phyloP scores from a whole-genome alignment of 2,888 invertebrate genomes.

The Scelioninae gen. 1 region DNA sequence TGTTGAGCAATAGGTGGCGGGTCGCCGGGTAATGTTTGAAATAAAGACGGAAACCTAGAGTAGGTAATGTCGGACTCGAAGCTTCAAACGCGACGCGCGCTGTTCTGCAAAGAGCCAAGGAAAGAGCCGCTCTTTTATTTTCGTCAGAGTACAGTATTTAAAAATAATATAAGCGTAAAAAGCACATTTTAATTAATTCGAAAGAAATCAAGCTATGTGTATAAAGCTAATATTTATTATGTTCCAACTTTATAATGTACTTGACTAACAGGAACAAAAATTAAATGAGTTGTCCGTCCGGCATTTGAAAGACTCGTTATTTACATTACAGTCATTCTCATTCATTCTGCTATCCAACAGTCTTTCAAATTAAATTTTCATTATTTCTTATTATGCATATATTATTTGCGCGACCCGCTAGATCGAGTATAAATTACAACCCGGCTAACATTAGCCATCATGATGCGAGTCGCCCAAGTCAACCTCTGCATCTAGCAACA shows the following conservation, averaged over 20 bases:
- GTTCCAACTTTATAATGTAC: constrained; percentile 63
- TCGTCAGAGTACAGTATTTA: constrained; percentile 56
- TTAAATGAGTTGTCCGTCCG: constrained; percentile 57
- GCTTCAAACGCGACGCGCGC: constrained; percentile 57
- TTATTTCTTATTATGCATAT: constrained; percentile 49
- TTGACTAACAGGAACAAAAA: constrained; percentile 53
- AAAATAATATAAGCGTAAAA: constrained; percentile 68
- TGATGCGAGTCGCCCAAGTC: neutral
- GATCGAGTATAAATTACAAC: constrained; percentile 49
- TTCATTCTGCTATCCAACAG: constrained; percentile 26
- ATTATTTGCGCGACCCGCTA: constrained; percentile 37
- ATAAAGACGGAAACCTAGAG: constrained; percentile 69
- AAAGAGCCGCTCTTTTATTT: constrained; percentile 51
- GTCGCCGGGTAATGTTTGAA: constrained; percentile 64
- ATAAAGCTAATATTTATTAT: constrained; percentile 65
- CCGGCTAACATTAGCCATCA: neutral
- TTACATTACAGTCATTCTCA: constrained; percentile 63
- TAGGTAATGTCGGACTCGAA: constrained; percentile 56
- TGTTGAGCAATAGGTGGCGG: constrained; percentile 62
- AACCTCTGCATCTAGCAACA: neutral
- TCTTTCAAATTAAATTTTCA: constrained; percentile 55
- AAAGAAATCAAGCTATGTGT: constrained; percentile 64
- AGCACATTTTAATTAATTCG: constrained; percentile 70
- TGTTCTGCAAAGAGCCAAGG: constrained; percentile 51
- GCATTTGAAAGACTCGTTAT: constrained; percentile 49